phyloP scores from a whole-genome alignment of 2,888 invertebrate species.

The Leptopilina syphax region DNA sequence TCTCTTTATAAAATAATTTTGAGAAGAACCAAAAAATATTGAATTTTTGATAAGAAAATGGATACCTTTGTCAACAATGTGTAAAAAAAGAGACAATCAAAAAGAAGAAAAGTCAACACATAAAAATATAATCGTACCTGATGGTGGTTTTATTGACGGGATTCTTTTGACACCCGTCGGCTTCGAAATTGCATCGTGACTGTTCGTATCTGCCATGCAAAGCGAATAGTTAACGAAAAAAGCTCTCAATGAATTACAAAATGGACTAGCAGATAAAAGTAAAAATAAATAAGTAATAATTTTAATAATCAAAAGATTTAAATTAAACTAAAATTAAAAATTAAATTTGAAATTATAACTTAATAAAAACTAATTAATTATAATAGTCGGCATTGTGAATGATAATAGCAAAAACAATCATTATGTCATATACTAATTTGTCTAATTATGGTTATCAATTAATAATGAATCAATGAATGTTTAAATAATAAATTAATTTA shows the following conservation, averaged over 20 bases:
- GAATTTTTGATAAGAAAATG: neutral
- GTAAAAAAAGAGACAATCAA: neutral
- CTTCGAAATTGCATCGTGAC: constrained; percentile 59
- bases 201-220: constrained; percentile 70
- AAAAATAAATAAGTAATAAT: neutral
- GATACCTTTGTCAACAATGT: too few species aligned
- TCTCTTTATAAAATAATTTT: neutral
- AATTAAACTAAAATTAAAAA: too few species aligned
- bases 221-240: constrained; percentile 59
- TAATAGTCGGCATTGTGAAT: too few species aligned
- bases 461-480: too few species aligned
- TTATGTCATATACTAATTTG: too few species aligned
- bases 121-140: constrained; percentile 27
- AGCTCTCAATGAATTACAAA: constrained; percentile 37
- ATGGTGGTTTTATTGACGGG: constrained; percentile 65
- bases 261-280: constrained; percentile 15
- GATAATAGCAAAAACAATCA: too few species aligned
- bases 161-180: constrained; percentile 68
- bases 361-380: too few species aligned
- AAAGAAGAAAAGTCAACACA: neutral
- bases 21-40: too few species aligned
- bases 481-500: too few species aligned
- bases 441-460: too few species aligned
- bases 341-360: too few species aligned
- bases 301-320: neutral